phyloP scores from a whole-genome alignment of 2,113 vertebrate species.

The Stercorarius parasiticus region DNA sequence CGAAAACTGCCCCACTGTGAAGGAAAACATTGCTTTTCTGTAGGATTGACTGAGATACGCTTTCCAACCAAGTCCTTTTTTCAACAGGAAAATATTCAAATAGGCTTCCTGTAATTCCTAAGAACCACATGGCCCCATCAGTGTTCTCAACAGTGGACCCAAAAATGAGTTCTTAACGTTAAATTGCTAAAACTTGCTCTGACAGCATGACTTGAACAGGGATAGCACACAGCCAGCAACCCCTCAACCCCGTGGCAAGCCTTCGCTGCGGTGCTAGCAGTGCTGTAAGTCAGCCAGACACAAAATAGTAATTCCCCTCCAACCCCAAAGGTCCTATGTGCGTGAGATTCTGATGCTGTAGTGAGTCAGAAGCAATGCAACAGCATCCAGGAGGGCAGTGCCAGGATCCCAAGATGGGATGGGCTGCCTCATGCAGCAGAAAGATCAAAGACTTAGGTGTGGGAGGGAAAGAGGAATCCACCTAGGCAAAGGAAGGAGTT shows the following conservation, averaged over 20 bases:
- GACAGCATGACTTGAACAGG: neutral
- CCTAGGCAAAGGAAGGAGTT: neutral
- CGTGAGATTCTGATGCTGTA: neutral
- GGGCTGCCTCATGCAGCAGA: slow-evolving; percentile 26
- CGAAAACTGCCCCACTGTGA: neutral
- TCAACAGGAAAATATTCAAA: neutral
- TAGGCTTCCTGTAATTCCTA: neutral
- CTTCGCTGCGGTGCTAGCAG: neutral
- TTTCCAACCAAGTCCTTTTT: neutral
- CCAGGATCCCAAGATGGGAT: slow-evolving; percentile 18
- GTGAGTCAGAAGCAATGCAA: slow-evolving; percentile 42
- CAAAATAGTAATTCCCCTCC: neutral
- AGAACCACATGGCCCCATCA: neutral
- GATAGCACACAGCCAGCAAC: neutral
- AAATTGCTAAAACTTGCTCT: neutral
- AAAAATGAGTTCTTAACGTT: neutral
- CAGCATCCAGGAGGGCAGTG: slow-evolving; percentile 21
- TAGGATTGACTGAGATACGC: neutral
- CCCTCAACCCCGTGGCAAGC: neutral
- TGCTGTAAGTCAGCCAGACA: neutral
- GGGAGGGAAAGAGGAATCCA: slow-evolving; percentile 37
- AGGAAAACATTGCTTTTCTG: neutral
- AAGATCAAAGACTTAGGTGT: slow-evolving; percentile 63
- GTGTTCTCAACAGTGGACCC: neutral
- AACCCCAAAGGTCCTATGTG: neutral